Evolutionary conservation across 1,140 invertebrate species (phyloP), one percentile per base, ranked within the genome.

Genomic region (Formica exsecta): DNA sequence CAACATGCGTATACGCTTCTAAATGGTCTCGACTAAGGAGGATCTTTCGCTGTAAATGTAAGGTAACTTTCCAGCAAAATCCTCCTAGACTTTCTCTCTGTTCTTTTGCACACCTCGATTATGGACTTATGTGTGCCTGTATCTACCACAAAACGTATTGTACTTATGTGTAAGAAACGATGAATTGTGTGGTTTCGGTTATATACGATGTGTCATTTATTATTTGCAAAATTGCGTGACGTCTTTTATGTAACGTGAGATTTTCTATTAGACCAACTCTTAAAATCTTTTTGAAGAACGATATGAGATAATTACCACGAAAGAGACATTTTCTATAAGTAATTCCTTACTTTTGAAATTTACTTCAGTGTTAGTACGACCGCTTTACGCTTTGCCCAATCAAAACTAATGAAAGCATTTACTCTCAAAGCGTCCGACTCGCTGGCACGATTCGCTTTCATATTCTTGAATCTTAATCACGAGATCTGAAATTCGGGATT

Each of bases 1-100:
- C 86, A 73, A 75, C 88, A 80, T 88, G 87, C 85, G 86, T 90
- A 88, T 79, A 54, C 87, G 70, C 88, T 90, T 79, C 77, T 87
- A 92, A 92, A 92, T 92, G 88, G 86, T 85, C 83, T 51, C 68
- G 48, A 62, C 48, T 48, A 25, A 19, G 54, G 61, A 68, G 41
- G 54, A 51, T 9, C 54, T 54, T 36, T 41, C 74, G 68, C 74
- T 51, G 59, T 54, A 54, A 38, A 87, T 79, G 87, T 84, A 85
- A 79, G 74, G 79, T 85, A 83, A 71, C 68, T 44, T 36, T 66
- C 54, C 68, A n/a, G 29, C n/a, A 57, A 22, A 22, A 8, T 11
- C 25, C 25, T 4, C 5, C 2, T 13, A 4, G 51, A 16, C 6
- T 9, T 51, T 51, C 32, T 32, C 48, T 32, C 48, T 54, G 32